Conservation (phyloP, 2,797 vertebrate species). For the Oreonectes daqikongensis region DNA sequence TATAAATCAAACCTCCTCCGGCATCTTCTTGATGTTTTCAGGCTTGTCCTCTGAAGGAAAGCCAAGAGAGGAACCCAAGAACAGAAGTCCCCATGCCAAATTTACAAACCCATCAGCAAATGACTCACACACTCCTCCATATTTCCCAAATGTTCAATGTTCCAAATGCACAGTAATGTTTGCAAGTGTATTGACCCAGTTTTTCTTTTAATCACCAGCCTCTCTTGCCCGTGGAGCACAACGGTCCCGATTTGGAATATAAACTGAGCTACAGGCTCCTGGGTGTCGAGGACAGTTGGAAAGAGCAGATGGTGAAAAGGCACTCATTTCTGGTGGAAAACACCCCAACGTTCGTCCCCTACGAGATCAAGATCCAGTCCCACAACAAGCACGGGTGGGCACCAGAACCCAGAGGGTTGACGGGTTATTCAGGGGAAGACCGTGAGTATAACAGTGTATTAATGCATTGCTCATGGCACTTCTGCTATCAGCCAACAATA, state of each 20-base stretch:
- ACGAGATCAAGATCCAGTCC: constrained; percentile 91
- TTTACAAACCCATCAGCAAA: constrained; percentile 23
- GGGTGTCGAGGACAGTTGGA: constrained; percentile 80
- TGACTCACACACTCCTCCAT: neutral
- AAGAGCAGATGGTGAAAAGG: constrained; percentile 81
- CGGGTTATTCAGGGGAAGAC: constrained; percentile 93
- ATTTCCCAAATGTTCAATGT: neutral
- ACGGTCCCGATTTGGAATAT: constrained; percentile 91
- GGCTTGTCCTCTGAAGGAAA: constrained; percentile 2
- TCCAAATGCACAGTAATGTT: constrained; percentile 16
- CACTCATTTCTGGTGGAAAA: constrained; percentile 82
- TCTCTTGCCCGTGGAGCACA: constrained; percentile 81
- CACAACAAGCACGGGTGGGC: constrained; percentile 85
- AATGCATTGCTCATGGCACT: neutral
- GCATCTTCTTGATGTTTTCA: neutral
- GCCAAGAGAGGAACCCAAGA: constrained; percentile 3
- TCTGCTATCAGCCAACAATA: constrained; percentile 15
- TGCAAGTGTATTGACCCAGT: constrained; percentile 35
- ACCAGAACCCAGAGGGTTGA: constrained; percentile 83
- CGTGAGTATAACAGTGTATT: constrained; percentile 76
- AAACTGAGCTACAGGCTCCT: constrained; percentile 87
- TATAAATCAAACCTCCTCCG: constrained; percentile 16
- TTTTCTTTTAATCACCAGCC: constrained; percentile 74
- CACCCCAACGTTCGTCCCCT: constrained; percentile 88
- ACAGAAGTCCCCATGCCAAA: constrained; percentile 18